These are phyloP conservation scores for Ceratitis capitata DNA, from an alignment of 1,140 invertebrate genomes.

Conservation along the genomic window DNA sequence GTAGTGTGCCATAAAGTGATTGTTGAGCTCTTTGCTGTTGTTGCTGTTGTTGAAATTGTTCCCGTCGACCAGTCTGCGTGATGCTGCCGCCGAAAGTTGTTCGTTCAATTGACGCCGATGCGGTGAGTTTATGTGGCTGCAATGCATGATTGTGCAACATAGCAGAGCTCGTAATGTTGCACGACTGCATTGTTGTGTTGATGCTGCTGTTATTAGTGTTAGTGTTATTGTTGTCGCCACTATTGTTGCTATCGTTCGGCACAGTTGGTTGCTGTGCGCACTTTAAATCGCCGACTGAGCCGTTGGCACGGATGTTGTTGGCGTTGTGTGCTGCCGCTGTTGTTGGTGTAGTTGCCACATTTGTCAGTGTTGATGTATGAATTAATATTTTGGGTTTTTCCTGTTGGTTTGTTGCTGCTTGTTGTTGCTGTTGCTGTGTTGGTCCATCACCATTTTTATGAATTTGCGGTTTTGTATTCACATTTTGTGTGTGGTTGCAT, in stretches of 20 bases:
- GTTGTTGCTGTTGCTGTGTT: conserved; percentile 25
- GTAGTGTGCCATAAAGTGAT: conserved; percentile 59
- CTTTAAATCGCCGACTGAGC: neutral
- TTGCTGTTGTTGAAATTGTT: conserved; percentile 27
- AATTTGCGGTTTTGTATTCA: conserved; percentile 48
- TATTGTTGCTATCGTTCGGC: neutral
- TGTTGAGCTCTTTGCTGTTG: conserved; percentile 45
- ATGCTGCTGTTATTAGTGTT: neutral
- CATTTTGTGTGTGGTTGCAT: conserved; percentile 59
- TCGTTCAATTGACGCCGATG: conserved; percentile 56
- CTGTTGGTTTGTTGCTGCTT: conserved; percentile 41
- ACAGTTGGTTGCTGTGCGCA: neutral
- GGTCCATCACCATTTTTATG: conserved; percentile 25
- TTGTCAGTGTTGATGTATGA: neutral
- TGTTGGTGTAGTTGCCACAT: conserved; percentile 40
- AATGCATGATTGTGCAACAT: conserved; percentile 28
- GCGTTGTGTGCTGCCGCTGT: conserved; percentile 44
- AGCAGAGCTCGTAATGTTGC: conserved; percentile 32
- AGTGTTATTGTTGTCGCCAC: neutral
- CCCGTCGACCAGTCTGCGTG: conserved; percentile 15
- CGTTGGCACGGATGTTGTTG: conserved; percentile 7
- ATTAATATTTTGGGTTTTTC: conserved; percentile 45
- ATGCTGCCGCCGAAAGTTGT: neutral
- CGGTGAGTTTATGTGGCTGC: conserved; percentile 53
- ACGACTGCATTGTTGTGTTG: conserved; percentile 39